Conservation (phyloP, 2,888 invertebrate genomes). For the Caenorhabditis plicata region DNA sequence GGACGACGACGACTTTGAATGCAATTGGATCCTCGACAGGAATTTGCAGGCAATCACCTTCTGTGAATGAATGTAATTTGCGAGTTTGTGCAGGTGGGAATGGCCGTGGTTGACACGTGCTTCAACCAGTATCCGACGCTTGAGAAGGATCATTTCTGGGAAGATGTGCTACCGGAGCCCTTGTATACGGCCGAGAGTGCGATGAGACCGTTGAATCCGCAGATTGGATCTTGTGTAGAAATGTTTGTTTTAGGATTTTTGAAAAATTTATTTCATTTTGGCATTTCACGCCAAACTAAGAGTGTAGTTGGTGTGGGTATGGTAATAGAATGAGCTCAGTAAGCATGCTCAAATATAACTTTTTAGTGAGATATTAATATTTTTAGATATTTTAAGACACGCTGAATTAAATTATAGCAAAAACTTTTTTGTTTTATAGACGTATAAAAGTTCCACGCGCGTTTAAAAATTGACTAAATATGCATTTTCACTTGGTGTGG, state of each 20-base stretch:
- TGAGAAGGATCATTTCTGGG: conserved; percentile 55
- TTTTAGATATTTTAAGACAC: too few species aligned
- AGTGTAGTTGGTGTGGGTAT: too few species aligned
- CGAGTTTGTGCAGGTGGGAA: conserved; percentile 40
- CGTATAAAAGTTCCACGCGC: too few species aligned
- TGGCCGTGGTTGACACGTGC: conserved; percentile 57
- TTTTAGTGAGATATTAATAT: too few species aligned
- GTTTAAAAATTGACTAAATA: too few species aligned
- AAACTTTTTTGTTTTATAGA: too few species aligned
- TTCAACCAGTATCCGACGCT: conserved; percentile 49
- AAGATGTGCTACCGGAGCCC: conserved; percentile 50
- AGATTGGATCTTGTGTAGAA: conserved; percentile 58
- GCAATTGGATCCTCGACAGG: conserved; percentile 59
- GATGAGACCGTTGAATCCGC: conserved; percentile 54
- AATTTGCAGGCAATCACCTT: conserved; percentile 46
- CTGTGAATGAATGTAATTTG: conserved; percentile 1
- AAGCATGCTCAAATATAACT: too few species aligned
- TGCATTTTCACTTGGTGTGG: too few species aligned
- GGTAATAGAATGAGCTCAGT: too few species aligned
- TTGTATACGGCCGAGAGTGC: conserved; percentile 60
- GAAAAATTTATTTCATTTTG: too few species aligned
- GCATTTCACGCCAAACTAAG: too few species aligned
- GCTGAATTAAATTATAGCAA: too few species aligned
- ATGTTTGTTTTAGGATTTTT: conserved; percentile 8
- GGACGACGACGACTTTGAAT: conserved; percentile 62